phyloP scores from a whole-genome alignment of 2,797 vertebrate species.

The Pseudochirops cupreus region DNA sequence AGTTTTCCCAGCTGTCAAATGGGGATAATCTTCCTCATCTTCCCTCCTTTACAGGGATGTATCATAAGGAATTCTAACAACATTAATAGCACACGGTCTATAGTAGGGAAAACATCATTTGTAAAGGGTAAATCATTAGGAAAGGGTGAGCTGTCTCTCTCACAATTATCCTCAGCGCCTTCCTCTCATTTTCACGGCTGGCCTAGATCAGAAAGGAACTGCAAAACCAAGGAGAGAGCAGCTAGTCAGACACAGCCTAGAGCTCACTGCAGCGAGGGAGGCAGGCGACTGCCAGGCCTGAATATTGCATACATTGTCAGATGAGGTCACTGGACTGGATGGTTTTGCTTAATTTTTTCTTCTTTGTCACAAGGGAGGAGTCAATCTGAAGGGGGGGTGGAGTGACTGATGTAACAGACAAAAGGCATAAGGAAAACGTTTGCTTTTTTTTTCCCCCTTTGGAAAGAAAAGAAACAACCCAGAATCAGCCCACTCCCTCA shows the following conservation, averaged over 20 bases:
- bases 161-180: neutral
- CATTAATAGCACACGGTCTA: neutral
- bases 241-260: neutral
- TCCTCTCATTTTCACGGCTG: neutral
- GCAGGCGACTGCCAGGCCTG: neutral
- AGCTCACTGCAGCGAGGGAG: neutral
- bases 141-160: neutral
- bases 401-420: neutral
- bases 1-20: neutral
- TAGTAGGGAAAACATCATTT: neutral
- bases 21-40: neutral
- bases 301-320: neutral
- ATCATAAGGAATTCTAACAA: neutral
- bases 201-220: neutral
- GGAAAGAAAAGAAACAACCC: neutral
- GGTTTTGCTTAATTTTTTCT: neutral
- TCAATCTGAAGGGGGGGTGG: neutral
- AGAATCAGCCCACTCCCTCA: neutral
- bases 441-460: neutral
- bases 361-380: neutral
- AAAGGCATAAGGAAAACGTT: neutral
- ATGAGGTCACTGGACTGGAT: neutral
- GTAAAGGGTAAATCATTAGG: rapidly evolving
- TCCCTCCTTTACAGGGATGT: neutral
- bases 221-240: neutral